Conservation (phyloP, 1,140 invertebrate genomes). For the Platorchestia sp. region DNA sequence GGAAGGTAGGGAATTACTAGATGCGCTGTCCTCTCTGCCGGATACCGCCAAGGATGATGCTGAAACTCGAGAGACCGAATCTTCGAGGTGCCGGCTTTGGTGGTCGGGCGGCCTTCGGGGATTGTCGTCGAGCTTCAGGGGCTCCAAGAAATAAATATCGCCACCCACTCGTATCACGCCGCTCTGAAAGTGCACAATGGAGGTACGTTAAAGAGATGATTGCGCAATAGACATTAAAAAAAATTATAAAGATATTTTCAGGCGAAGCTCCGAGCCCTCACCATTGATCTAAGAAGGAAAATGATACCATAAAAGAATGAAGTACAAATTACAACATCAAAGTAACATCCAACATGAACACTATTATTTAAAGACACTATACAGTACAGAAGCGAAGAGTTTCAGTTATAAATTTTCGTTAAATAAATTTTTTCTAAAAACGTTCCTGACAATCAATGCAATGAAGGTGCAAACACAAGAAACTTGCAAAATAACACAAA, state of each 20-base stretch:
- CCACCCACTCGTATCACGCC: slow-evolving; percentile 19
- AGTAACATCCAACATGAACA: not conserved
- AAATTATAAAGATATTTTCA: not conserved
- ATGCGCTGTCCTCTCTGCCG: not conserved
- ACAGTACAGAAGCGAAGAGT: no score
- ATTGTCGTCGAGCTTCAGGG: not conserved
- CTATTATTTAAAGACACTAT: not conserved
- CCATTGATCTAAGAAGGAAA: not conserved
- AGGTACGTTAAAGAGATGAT: not conserved
- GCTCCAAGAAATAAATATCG: slow-evolving; percentile 40
- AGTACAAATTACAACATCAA: not conserved
- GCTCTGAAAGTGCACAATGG: not conserved
- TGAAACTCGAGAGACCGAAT: not conserved
- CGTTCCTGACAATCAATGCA: not conserved
- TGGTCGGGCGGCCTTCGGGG: not conserved
- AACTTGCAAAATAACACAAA: no score
- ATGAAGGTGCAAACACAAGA: not conserved
- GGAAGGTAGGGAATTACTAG: not conserved
- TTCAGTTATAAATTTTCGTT: not conserved
- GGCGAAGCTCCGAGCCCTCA: not conserved
- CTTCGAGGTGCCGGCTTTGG: not conserved
- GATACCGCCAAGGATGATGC: not conserved
- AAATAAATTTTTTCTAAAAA: not conserved
- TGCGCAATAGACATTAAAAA: not conserved
- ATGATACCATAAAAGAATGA: not conserved